Conservation (phyloP, 2,888 invertebrate genomes). For the Alviniconcha strummeri region DNA sequence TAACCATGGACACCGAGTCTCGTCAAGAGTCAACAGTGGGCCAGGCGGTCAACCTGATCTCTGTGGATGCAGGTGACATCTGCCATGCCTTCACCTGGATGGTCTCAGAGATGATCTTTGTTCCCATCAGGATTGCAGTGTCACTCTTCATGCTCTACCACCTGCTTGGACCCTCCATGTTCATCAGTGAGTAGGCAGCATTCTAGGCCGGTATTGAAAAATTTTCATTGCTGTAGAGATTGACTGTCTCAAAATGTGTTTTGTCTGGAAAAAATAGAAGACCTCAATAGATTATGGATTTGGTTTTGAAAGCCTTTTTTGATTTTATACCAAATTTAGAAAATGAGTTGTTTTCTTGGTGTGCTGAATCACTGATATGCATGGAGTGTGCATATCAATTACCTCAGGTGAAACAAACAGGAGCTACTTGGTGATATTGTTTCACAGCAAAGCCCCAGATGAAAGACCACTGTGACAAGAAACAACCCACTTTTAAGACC, state of each 20-base stretch:
- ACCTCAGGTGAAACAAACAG: too few species aligned
- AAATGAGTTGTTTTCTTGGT: too few species aligned
- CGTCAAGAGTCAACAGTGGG: slow-evolving; percentile 27
- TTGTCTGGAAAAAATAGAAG: too few species aligned
- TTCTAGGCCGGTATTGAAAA: background rate
- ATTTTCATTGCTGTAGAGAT: background rate
- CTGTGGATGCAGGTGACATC: slow-evolving; percentile 9
- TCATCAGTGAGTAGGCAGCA: slow-evolving; percentile 10
- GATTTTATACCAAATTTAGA: too few species aligned
- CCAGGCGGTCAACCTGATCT: slow-evolving; percentile 26
- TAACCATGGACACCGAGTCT: slow-evolving; percentile 22
- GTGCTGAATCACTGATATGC: too few species aligned
- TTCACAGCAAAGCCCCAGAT: too few species aligned
- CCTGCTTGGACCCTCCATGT: slow-evolving; percentile 5
- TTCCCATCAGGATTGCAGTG: slow-evolving; percentile 10
- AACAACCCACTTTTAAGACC: too few species aligned
- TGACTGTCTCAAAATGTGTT: background rate
- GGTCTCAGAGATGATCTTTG: background rate
- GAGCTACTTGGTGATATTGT: too few species aligned
- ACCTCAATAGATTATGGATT: too few species aligned
- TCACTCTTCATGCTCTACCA: slow-evolving; percentile 12
- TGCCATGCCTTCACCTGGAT: slow-evolving; percentile 13
- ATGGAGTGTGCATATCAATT: too few species aligned
- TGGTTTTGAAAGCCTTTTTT: too few species aligned
- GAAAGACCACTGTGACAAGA: too few species aligned